Evolutionary conservation across 2,888 invertebrate species (phyloP), one percentile per base, ranked within the genome.

Genomic region (Anarsia innoxiella): DNA sequence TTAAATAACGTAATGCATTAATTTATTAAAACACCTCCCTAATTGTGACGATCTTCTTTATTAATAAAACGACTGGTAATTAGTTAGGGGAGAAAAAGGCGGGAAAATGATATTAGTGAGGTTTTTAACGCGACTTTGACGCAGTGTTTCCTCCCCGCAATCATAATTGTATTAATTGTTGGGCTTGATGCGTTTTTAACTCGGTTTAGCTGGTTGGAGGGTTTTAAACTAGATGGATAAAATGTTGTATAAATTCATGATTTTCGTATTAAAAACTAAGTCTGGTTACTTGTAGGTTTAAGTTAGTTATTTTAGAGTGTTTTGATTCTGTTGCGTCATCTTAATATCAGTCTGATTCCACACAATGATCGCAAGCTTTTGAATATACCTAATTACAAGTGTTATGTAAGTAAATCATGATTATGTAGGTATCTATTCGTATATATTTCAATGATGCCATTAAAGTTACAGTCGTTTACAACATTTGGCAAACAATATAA

Each of bases 21-120:
- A 19, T 19, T 23, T 12, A 34, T 27, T 27, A 55, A 50, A 48
- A 46, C 52, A 49, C 56, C 66, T 50, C 64, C 62, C 63, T 76
- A 74, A 78, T 76, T 74, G 67, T 73, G 68, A 73, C 68, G 72
- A 72, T 69, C 71, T 66, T 59, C 67, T 76, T 75, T 77, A 79
- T 79, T 83, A 82, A 78, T 76, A 74, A 77, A 78, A 69, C 64
- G 74, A 66, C 65, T 72, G 66, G 69, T 80, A 79, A 80, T 80
- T 83, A 80, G 76, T 59, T 60, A 52, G 78, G 78, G 83, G 79
- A 67, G 76, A 76, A 78, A 82, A 80, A 79, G 61, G 62, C 70
- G 66, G 69, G 68, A 69, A 80, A 79, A 82, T 80, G 72, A 58
- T 73, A 69, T 83, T 76, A 76, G 69, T 69, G 63, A 61, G 62